phyloP scores from a whole-genome alignment of 1,140 invertebrate genomes.

The Drosophila orena region DNA sequence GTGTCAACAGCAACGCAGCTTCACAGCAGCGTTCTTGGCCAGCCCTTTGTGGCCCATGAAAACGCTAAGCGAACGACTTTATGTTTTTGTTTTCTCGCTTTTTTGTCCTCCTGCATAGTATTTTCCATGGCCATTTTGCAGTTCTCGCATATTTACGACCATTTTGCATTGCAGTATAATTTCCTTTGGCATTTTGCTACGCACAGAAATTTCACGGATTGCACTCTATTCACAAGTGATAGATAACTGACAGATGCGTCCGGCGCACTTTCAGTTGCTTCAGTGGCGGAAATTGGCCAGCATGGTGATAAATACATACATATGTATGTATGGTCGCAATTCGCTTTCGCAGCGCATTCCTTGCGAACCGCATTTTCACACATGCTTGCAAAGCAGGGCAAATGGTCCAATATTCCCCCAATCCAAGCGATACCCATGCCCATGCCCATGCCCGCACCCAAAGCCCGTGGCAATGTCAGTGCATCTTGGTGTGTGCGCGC shows the following conservation, averaged over 20 bases:
- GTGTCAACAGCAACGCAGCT: conserved; percentile 45
- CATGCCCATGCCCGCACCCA: neutral
- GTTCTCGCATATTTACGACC: conserved; percentile 13
- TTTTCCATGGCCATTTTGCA: conserved; percentile 4
- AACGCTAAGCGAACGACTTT: conserved; percentile 47
- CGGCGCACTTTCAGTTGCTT: conserved; percentile 48
- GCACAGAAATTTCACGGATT: neutral
- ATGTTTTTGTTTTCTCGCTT: conserved; percentile 28
- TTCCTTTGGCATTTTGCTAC: neutral
- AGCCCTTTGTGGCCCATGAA: conserved; percentile 62
- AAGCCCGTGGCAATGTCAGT: conserved; percentile 38
- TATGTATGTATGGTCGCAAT: too few relatives aligned
- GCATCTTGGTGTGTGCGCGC: conserved; percentile 37
- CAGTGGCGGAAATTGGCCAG: conserved; percentile 41
- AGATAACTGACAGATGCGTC: conserved; percentile 48
- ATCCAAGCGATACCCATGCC: neutral
- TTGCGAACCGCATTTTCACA: conserved; percentile 61
- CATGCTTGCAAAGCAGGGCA: conserved; percentile 54
- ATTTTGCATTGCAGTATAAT: conserved; percentile 3
- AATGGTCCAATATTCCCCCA: conserved; percentile 36
- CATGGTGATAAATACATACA: conserved; percentile 18
- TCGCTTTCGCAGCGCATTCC: conserved; percentile 48
- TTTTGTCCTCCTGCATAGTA: conserved; percentile 14
- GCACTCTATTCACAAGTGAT: conserved; percentile 17
- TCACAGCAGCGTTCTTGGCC: conserved; percentile 11